Conservation (phyloP, 2,113 vertebrate genomes). For the Hassar affinis region DNA sequence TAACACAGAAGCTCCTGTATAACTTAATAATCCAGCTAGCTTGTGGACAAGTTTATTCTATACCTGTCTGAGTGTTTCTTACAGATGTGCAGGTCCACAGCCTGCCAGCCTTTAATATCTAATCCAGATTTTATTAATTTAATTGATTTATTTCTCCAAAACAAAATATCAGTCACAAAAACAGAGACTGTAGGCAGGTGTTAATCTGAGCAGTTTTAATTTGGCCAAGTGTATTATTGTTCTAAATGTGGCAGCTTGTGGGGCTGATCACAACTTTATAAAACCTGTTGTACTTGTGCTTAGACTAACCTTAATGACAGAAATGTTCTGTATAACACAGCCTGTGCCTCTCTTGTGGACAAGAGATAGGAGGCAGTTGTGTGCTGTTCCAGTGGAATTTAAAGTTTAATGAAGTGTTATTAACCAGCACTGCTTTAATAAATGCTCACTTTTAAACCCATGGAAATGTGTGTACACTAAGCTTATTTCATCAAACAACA, state of each 20-base stretch:
- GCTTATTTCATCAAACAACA: background rate
- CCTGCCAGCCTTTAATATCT: background rate
- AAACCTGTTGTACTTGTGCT: background rate
- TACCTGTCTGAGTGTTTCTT: background rate
- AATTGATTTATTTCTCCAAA: background rate
- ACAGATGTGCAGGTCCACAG: background rate
- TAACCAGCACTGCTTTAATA: background rate
- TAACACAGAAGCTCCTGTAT: background rate
- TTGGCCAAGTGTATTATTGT: background rate
- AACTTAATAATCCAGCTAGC: background rate
- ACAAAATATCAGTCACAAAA: background rate
- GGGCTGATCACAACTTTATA: background rate
- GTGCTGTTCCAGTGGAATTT: background rate
- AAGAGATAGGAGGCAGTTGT: no score
- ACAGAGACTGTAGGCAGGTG: background rate
- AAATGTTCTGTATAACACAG: background rate
- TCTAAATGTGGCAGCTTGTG: background rate
- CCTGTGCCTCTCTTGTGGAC: background rate
- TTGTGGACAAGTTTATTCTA: background rate
- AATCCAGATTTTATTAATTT: background rate
- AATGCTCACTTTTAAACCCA: background rate
- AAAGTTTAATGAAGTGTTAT: background rate
- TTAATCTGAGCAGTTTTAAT: background rate
- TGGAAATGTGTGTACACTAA: background rate
- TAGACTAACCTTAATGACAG: background rate